These are phyloP conservation scores for Falco naumanni DNA, from an alignment of 2,797 vertebrate genomes.

Conservation along the genomic window DNA sequence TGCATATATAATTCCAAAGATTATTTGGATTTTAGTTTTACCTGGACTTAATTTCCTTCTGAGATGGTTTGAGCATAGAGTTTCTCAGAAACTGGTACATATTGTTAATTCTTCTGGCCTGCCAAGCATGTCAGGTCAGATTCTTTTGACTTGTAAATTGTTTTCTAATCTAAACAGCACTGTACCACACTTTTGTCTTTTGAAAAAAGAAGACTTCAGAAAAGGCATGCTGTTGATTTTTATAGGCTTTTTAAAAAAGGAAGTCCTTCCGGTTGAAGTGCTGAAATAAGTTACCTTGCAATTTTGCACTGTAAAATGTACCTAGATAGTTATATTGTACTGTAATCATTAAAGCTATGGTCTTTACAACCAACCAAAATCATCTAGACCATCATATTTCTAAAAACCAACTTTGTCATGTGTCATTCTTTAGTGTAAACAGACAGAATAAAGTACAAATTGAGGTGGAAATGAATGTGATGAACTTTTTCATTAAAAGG, in stretches of 20 bases:
- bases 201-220: conserved; percentile 25
- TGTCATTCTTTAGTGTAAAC: neutral
- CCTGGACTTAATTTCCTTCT: neutral
- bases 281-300: neutral
- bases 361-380: neutral
- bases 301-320: neutral
- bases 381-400: neutral
- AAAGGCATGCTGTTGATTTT: conserved; percentile 18
- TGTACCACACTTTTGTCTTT: neutral
- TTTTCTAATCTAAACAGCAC: conserved; percentile 42
- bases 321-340: neutral
- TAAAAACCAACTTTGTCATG: neutral
- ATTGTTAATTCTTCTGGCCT: neutral
- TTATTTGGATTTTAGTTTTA: neutral
- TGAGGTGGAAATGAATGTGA: neutral
- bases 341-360: neutral
- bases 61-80: neutral
- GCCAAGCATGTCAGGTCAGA: neutral
- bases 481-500: neutral
- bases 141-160: neutral
- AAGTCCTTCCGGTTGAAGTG: neutral
- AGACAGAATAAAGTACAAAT: neutral
- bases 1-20: neutral
- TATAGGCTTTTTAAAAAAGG: neutral
- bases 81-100: neutral